phyloP scores from a whole-genome alignment of 2,888 invertebrate species.

The Melanargia galathea region DNA sequence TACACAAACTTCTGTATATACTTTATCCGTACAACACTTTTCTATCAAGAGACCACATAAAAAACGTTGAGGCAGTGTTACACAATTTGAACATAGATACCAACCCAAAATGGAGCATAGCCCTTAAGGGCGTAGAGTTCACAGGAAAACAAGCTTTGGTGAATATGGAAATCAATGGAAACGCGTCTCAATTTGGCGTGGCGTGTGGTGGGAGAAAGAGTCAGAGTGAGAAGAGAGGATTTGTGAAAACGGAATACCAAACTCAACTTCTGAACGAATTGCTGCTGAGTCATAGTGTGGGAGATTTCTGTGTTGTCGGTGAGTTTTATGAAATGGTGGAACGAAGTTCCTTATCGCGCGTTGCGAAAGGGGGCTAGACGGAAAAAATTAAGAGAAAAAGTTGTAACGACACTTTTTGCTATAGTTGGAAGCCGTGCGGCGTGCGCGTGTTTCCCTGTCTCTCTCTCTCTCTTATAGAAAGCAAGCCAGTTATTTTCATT shows the following conservation, averaged over 20 bases:
- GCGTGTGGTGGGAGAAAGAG: slow-evolving; percentile 59
- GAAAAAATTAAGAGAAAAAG: too few relatives aligned
- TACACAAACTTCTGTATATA: slow-evolving; percentile 86
- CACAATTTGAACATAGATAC: slow-evolving; percentile 81
- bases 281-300: slow-evolving; percentile 88
- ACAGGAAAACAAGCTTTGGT: slow-evolving; percentile 66
- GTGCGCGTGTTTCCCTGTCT: too few relatives aligned
- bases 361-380: too few relatives aligned
- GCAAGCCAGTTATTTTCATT: too few relatives aligned
- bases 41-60: slow-evolving; percentile 88
- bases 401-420: too few relatives aligned
- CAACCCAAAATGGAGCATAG: slow-evolving; percentile 53
- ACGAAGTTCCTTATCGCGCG: too few relatives aligned
- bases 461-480: too few relatives aligned
- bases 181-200: slow-evolving; percentile 67
- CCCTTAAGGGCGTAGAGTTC: slow-evolving; percentile 53
- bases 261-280: slow-evolving; percentile 89
- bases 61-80: slow-evolving; percentile 87
- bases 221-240: slow-evolving; percentile 52
- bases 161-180: slow-evolving; percentile 65
- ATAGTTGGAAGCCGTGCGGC: too few relatives aligned
- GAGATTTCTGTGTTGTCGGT: slow-evolving; percentile 93
- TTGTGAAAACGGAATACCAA: slow-evolving; percentile 90
- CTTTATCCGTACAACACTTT: slow-evolving; percentile 93
- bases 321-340: slow-evolving; percentile 49